Conservation (phyloP, 2,113 vertebrate genomes). For the Agapornis roseicollis region DNA sequence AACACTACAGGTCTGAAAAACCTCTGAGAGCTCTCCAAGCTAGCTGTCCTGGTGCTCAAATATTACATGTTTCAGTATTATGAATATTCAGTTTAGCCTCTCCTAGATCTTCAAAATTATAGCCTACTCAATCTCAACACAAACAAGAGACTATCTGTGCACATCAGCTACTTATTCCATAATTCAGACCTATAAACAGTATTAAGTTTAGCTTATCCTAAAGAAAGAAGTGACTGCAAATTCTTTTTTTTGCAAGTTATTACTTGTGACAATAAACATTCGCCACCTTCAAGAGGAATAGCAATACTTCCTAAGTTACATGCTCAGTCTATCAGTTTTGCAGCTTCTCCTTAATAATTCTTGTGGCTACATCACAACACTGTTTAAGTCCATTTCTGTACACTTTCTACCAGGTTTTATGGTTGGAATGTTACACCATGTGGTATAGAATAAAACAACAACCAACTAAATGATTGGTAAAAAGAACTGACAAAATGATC, state of each 20-base stretch:
- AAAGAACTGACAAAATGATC: accelerated
- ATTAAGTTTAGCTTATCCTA: neutral
- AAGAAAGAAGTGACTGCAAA: neutral
- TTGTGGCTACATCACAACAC: neutral
- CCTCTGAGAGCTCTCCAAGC: neutral
- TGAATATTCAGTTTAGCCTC: neutral
- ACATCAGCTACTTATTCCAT: neutral
- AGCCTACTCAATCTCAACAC: neutral
- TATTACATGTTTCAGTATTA: neutral
- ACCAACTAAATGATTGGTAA: neutral
- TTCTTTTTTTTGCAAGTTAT: neutral
- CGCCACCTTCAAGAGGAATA: neutral
- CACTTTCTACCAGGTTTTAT: neutral
- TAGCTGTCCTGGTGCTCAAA: neutral
- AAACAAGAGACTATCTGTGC: neutral
- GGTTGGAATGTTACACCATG: neutral
- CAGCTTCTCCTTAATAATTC: neutral
- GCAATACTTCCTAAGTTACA: neutral
- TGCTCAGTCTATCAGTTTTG: neutral
- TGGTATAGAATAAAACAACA: neutral
- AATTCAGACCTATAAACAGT: neutral
- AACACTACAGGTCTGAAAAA: neutral
- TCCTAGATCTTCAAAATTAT: neutral
- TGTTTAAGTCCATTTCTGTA: neutral
- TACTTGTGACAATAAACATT: neutral